Conservation (phyloP, 2,888 invertebrate species). For the Vanessa cardui region DNA sequence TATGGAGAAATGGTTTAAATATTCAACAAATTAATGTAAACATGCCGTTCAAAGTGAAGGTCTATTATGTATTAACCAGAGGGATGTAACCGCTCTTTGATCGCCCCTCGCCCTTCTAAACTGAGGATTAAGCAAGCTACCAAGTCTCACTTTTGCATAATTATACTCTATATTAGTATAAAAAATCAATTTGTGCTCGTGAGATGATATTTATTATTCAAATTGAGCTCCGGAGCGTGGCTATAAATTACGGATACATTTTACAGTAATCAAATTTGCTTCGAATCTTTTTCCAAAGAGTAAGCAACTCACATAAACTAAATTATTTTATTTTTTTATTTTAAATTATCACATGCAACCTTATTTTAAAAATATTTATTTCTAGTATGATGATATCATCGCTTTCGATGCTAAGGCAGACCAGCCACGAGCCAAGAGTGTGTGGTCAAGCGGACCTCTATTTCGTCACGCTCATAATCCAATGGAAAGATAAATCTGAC, state of each 20-base stretch:
- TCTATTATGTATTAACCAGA: slow-evolving; percentile 78
- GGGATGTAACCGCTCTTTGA: slow-evolving; percentile 68
- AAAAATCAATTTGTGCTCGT: slow-evolving; percentile 55
- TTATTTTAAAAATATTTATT: too few relatives aligned
- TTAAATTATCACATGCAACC: too few relatives aligned
- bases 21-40: slow-evolving; percentile 75
- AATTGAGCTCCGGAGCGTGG: background rate
- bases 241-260: slow-evolving; percentile 9
- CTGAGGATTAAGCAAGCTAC: slow-evolving; percentile 65
- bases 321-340: too few relatives aligned
- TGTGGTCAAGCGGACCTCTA: too few relatives aligned
- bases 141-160: slow-evolving; percentile 73
- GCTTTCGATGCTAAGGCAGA: too few relatives aligned
- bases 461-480: too few relatives aligned
- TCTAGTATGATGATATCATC: too few relatives aligned
- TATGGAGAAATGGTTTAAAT: slow-evolving; percentile 35
- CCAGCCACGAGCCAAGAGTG: too few relatives aligned
- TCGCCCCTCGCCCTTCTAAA: slow-evolving; percentile 66
- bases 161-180: slow-evolving; percentile 65
- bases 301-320: background rate
- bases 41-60: slow-evolving; percentile 64
- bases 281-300: background rate
- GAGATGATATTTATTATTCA: slow-evolving; percentile 27
- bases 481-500: too few relatives aligned
- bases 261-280: background rate